phyloP scores from a whole-genome alignment of 2,797 vertebrate genomes.

The Dromococcyx pavoninus region DNA sequence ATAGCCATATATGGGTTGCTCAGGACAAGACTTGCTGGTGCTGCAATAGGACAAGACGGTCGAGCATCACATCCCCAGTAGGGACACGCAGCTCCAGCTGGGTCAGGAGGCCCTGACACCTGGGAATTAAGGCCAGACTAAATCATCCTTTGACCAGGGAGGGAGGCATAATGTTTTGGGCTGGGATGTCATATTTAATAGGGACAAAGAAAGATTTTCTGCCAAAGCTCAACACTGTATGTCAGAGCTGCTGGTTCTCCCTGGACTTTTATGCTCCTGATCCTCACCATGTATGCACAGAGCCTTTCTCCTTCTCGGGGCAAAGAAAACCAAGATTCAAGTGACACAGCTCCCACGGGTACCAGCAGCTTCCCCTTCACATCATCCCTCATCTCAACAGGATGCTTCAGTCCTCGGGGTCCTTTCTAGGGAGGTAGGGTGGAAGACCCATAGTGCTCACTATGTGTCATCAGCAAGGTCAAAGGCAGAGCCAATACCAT shows the following conservation, averaged over 20 bases:
- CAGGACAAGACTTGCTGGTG: no score
- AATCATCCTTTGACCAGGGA: neutral
- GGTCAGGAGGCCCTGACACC: no score
- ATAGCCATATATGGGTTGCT: no score
- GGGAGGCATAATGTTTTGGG: neutral
- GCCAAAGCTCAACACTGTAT: neutral
- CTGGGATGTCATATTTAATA: neutral
- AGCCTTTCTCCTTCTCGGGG: neutral
- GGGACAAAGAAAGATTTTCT: neutral
- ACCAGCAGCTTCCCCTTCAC: neutral
- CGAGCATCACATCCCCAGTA: no score
- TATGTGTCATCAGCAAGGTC: neutral
- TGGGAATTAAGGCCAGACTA: no score
- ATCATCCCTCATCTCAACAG: no score
- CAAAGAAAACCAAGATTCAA: neutral
- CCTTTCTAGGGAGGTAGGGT: no score
- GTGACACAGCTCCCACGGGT: fast-evolving
- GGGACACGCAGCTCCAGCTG: no score
- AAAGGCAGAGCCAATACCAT: neutral
- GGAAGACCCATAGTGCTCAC: no score
- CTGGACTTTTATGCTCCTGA: neutral
- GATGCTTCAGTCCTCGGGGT: no score
- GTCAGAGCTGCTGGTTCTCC: neutral
- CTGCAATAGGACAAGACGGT: no score
- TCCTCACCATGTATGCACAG: neutral